phyloP scores from a whole-genome alignment of 2,888 invertebrate genomes.

The Sepiola atlantica region DNA sequence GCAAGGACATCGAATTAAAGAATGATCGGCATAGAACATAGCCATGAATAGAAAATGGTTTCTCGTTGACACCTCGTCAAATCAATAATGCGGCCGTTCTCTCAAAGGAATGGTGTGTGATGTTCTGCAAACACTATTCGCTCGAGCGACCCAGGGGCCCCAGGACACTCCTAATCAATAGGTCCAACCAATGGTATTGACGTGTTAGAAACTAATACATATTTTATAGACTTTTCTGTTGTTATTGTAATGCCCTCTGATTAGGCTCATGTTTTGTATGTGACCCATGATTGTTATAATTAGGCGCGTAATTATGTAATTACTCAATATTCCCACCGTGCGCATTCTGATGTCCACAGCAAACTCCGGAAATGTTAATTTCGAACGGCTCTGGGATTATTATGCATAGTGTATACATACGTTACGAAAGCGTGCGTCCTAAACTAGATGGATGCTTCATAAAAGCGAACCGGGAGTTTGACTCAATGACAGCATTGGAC shows the following conservation, averaged over 20 bases:
- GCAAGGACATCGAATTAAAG: slow-evolving; percentile 32
- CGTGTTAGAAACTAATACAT: slow-evolving; percentile 32
- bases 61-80: background rate
- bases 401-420: background rate
- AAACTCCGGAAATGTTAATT: background rate
- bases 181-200: background rate
- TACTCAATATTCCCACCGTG: background rate
- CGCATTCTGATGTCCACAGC: background rate
- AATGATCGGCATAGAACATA: slow-evolving; percentile 22
- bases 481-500: no score
- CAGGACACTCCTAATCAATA: background rate
- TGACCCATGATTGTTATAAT: background rate
- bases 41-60: background rate
- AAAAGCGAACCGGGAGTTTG: no score
- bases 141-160: background rate
- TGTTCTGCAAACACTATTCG: background rate
- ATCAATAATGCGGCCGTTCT: background rate
- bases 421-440: background rate
- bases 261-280: background rate
- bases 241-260: background rate
- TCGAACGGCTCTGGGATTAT: background rate
- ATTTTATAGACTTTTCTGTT: background rate
- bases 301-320: background rate
- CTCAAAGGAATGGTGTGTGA: background rate
- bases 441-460: background rate